These are phyloP conservation scores for Scomber colias DNA, from an alignment of 2,113 vertebrate species.

Conservation along the genomic window DNA sequence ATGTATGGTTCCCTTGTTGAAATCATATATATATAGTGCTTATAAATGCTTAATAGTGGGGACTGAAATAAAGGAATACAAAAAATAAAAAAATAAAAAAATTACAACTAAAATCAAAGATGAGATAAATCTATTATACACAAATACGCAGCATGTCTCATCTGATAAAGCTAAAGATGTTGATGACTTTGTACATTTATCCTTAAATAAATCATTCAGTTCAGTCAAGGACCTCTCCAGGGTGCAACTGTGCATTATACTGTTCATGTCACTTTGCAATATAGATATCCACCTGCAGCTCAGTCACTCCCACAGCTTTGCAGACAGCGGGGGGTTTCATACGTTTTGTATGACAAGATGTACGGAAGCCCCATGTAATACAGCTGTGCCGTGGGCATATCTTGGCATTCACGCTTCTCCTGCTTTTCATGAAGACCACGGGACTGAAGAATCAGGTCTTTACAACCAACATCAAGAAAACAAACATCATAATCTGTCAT, in stretches of 20 bases:
- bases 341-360: conserved; percentile 58
- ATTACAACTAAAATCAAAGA: background rate
- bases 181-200: background rate
- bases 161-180: background rate
- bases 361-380: conserved; percentile 56
- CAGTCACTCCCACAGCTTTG: conserved; percentile 48
- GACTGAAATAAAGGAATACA: too few species aligned
- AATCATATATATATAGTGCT: too few species aligned
- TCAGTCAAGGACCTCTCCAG: conserved; percentile 8
- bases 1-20: too few species aligned
- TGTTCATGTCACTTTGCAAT: conserved; percentile 44
- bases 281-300: conserved; percentile 66
- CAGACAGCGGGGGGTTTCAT: conserved; percentile 44
- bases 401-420: conserved; percentile 30
- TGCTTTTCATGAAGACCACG: conserved; percentile 8
- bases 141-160: background rate
- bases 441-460: conserved; percentile 15
- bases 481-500: background rate
- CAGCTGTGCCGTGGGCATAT: conserved; percentile 56
- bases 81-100: background rate
- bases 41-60: too few species aligned
- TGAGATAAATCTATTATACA: background rate
- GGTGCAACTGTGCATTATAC: conserved; percentile 18
- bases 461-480: conserved; percentile 2
- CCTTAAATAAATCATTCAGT: conserved; percentile 13